These are phyloP conservation scores for Lingula anatina DNA, from an alignment of 2,888 invertebrate species.

Conservation along the genomic window DNA sequence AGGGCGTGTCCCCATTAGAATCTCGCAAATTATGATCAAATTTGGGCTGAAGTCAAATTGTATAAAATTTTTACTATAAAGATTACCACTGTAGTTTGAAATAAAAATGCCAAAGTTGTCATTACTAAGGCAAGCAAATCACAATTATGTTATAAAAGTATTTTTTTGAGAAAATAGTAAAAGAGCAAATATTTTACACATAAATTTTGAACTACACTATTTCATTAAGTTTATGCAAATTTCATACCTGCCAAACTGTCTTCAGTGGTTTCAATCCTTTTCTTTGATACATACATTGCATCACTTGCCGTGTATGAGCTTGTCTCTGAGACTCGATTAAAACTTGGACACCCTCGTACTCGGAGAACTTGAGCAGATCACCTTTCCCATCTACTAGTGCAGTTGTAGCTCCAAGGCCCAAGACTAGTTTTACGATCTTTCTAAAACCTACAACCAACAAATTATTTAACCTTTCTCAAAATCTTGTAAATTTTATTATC, in stretches of 20 bases:
- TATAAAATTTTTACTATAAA: too few species aligned
- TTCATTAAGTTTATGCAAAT: neutral
- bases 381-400: constrained; percentile 29
- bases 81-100: too few species aligned
- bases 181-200: constrained; percentile 5
- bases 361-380: constrained; percentile 27
- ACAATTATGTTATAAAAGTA: neutral
- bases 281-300: constrained; percentile 15
- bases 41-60: constrained; percentile 35
- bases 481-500: too few species aligned
- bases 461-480: too few species aligned
- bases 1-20: constrained; percentile 34
- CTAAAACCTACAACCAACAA: constrained; percentile 35
- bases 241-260: constrained; percentile 34
- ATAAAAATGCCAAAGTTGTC: too few species aligned
- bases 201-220: neutral
- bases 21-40: constrained; percentile 45
- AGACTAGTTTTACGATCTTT: constrained; percentile 27
- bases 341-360: constrained; percentile 37
- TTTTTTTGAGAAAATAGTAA: neutral
- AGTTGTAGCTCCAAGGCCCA: constrained; percentile 34
- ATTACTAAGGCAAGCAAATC: too few species aligned
- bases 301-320: constrained; percentile 20
- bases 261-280: constrained; percentile 18
- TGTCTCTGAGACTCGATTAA: constrained; percentile 30